Conservation (phyloP, 2,888 invertebrate species). For the Thera obeliscata region DNA sequence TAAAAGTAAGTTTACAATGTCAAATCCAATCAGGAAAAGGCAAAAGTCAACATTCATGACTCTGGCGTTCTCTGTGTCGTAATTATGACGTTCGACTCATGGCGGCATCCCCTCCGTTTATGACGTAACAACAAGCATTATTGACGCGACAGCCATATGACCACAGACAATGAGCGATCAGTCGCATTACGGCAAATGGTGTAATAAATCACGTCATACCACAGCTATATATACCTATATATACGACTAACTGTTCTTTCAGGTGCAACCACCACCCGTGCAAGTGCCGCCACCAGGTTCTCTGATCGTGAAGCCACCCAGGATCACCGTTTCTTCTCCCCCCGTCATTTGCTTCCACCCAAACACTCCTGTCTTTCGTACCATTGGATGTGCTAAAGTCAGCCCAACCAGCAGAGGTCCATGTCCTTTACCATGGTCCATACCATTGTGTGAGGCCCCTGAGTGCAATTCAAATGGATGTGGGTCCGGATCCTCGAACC, state of each 20-base stretch:
- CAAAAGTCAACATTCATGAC: neutral
- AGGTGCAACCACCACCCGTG: conserved; percentile 63
- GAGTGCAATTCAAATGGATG: neutral
- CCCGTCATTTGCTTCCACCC: conserved; percentile 68
- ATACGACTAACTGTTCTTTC: conserved; percentile 28
- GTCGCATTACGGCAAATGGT: no score
- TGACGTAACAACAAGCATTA: neutral
- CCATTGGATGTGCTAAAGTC: conserved; percentile 53
- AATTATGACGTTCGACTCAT: neutral
- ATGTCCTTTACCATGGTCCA: neutral
- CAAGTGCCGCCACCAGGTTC: conserved; percentile 54
- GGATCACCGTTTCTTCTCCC: conserved; percentile 61
- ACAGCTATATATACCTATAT: neutral
- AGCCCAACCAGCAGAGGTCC: conserved; percentile 12
- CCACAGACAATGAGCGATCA: no score
- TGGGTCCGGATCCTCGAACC: neutral
- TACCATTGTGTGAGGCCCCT: no score
- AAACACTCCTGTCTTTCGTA: conserved; percentile 58
- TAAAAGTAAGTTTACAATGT: conserved; percentile 54
- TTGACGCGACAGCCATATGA: no score
- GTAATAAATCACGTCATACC: no score
- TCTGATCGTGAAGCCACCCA: conserved; percentile 62
- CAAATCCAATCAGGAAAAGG: neutral
- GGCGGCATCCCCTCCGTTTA: no score
- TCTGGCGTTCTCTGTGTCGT: neutral